Evolutionary conservation across 1,140 invertebrate genomes (phyloP).

Genomic region (Cryptotermes secundus): DNA sequence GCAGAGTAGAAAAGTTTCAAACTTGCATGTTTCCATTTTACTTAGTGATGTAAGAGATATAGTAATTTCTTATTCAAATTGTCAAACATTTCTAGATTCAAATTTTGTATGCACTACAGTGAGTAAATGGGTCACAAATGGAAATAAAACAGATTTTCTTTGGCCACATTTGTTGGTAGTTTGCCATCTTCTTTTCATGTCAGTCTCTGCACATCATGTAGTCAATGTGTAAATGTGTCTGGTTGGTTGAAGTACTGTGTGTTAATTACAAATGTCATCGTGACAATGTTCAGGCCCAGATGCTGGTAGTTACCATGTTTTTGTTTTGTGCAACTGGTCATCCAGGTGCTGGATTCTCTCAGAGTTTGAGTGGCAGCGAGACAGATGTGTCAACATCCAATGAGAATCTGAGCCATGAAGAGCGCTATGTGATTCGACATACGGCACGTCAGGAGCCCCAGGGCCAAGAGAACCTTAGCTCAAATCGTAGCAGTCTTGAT

Average conservation of each 20-base stretch:
- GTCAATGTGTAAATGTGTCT: background rate
- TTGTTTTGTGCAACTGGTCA: background rate
- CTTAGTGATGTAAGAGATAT: too few species aligned
- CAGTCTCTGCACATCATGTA: too few species aligned
- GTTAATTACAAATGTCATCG: background rate
- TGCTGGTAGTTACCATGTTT: background rate
- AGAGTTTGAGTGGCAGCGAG: constrained; percentile 81
- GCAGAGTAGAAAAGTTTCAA: too few species aligned
- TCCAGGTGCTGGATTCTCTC: constrained; percentile 57
- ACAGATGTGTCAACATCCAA: constrained; percentile 88
- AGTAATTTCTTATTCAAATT: too few species aligned
- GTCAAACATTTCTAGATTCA: too few species aligned
- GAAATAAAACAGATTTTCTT: too few species aligned
- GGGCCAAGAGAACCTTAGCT: constrained; percentile 64
- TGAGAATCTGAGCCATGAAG: constrained; percentile 84
- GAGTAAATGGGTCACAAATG: too few species aligned
- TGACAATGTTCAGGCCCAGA: background rate
- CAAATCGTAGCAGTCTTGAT: constrained; percentile 71
- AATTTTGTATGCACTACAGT: too few species aligned
- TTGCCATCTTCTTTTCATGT: too few species aligned
- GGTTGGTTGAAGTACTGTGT: background rate
- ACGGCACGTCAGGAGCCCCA: constrained; percentile 87
- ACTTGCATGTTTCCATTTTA: too few species aligned
- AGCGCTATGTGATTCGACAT: constrained; percentile 77
- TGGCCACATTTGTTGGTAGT: too few species aligned